These are phyloP conservation scores for Pandemis corylana DNA, from an alignment of 2,888 invertebrate species.

Conservation along the genomic window DNA sequence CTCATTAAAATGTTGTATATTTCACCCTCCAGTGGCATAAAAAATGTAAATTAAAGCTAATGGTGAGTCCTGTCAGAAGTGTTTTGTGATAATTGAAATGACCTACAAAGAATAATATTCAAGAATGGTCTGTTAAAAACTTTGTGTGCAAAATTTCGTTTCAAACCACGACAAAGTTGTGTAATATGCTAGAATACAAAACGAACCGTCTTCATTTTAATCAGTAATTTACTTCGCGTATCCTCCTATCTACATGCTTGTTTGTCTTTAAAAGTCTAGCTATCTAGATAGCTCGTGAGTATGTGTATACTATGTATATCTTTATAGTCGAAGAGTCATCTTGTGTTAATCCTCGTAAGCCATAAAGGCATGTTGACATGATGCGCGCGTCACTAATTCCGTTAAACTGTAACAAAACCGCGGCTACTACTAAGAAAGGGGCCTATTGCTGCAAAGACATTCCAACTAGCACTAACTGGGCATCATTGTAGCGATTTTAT, in stretches of 20 bases:
- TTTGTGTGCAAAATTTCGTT: too few species aligned
- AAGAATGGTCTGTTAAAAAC: too few species aligned
- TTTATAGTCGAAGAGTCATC: background rate
- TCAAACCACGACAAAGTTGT: too few species aligned
- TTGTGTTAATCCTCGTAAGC: constrained; percentile 2
- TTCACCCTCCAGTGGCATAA: too few species aligned
- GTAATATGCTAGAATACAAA: too few species aligned
- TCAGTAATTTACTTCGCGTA: background rate
- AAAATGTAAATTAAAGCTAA: too few species aligned
- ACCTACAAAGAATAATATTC: too few species aligned
- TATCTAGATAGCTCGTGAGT: background rate
- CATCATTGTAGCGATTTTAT: background rate
- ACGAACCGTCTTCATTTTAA: background rate
- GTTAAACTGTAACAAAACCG: background rate
- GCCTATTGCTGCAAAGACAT: background rate
- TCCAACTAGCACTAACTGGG: background rate
- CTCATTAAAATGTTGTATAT: too few species aligned
- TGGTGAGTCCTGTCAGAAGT: too few species aligned
- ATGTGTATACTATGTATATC: background rate
- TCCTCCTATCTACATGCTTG: background rate
- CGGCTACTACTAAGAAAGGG: background rate
- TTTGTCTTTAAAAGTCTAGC: background rate
- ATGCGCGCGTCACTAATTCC: too few species aligned
- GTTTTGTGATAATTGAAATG: too few species aligned
- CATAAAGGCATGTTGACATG: background rate